Percentiles rank a stretch among this genome's conserved stretches.
Evolutionary conservation across 2,797 vertebrate genomes (phyloP).

Genomic region (Hyperoplus immaculatus): DNA sequence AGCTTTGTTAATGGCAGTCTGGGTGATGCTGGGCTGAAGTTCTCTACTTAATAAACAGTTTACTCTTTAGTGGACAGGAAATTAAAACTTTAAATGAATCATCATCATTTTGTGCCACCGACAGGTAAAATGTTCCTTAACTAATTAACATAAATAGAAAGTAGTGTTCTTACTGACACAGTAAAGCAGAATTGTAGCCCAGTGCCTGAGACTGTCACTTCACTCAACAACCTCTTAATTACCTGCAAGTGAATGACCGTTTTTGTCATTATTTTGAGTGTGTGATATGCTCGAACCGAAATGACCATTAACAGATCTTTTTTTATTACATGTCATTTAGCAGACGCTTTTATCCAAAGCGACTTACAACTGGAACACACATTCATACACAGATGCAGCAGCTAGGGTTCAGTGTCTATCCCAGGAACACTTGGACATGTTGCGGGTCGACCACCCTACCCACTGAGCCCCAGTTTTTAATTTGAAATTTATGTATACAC

Average conservation of each 20-base stretch:
- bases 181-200: background rate
- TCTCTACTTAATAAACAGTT: background rate
- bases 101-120: slow-evolving; percentile 6
- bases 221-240: background rate
- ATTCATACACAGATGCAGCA: no score
- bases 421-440: no score
- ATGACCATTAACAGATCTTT: background rate
- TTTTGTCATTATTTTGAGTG: background rate
- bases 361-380: no score
- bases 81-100: background rate
- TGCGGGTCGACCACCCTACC: no score
- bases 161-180: background rate
- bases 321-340: no score
- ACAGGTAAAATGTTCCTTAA: background rate
- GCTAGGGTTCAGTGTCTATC: no score
- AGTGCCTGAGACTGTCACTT: background rate
- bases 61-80: background rate
- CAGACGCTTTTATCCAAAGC: no score
- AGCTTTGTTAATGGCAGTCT: background rate
- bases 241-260: background rate
- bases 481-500: no score
- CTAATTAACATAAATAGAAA: background rate
- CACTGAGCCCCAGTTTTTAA: no score
- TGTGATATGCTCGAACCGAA: background rate
- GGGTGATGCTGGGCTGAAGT: background rate